Base-by-base conservation (phyloP, 2,113 vertebrate species). In the Chamaetylas fuelleborni region DNA sequence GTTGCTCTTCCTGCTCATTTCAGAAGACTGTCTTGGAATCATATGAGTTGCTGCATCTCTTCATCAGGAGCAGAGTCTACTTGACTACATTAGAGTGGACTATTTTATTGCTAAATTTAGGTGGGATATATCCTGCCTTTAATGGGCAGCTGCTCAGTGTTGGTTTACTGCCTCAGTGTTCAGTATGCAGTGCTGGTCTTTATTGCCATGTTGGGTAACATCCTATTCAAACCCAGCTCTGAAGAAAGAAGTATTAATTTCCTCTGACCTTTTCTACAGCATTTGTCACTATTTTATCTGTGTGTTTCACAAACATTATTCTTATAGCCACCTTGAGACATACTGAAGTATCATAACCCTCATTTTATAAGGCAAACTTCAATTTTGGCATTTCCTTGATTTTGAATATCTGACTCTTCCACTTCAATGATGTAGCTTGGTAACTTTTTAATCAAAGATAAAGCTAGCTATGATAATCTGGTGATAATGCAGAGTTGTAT, bases 201-300 rank as follows among this genome's bases (percentile, higher is more conserved):
- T 77, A 61, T n/a, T 65, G 53, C 86, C 29, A 18, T 67, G 48
- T 76, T 93, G 71, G 48, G 40, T 71, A 94, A 76, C 61, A 76
- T 81, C 54, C 45, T 83, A 80, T 65, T 83, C 67, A 82, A 86
- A 61, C 31, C 13, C 25, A 69, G 28, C 34, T 81, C 80, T 72
- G 76, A 80, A 69, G 82, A 76, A 61, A 72, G 74, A 88, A 76
- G 47, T 65, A 94, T 45, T 93, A 9, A 92, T 93, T 90, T 93
- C 40, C 71, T 93, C 82, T 93, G 86, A 93, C 88, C 57, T 93
- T 95, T 92, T 38, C 82, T 56, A 34, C 22, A 56, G 19, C 47
- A 78, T 34, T 74, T 90, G 69, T 81, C 73, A 74, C 64, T 81
- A 40, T 90, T 70, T 78, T 87, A 54, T 81, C 61, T 47, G 38